Evolutionary conservation across 1,140 invertebrate genomes (phyloP), one percentile per base, ranked within the genome.

Genomic region (Meteorus sp.): DNA sequence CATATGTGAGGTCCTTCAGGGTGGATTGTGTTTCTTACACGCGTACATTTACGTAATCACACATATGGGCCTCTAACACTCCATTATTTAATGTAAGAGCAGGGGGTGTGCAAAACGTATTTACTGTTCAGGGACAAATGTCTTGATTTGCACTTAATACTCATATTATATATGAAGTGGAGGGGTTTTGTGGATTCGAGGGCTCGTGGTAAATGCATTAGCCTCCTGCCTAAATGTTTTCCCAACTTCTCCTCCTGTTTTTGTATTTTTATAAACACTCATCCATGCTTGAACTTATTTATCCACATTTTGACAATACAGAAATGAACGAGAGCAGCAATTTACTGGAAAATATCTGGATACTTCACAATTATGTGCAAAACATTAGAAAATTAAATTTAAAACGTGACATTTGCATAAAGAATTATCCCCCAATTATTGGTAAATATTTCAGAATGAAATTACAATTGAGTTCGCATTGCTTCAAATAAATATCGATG

Each of bases 121-220:
- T 72, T 74, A 71, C 61, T 64, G 52, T 63, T 48, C 54, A 54
- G 63, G 67, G 67, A 75, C 72, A 72, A 75, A 75, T 70, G 73
- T 66, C 73, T 72, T 74, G 75, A 79, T 77, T 77, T 69, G 69
- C 65, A 59, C 65, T 44, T 47, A 31, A 52, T 39, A 61, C 45
- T 45, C 29, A 35, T 19, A 31, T 31, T 23, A 29, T 15, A 9
- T 37, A 20, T 31, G 39, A 20, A 15, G 5, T 3, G 22, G 33
- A 8, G 37, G 6, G 29, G 53, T 55, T 56, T 8, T 50, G 54
- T 56, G 47, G 23, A 72, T 72, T 74, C 67, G 69, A 69, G 66
- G 68, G 41, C 63, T 65, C 62, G 55, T 57, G 61, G 64, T 75
- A 74, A 74, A 75, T 69, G 72, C 70, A 69, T 72, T 71, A 73